Evolutionary conservation across 2,113 vertebrate species (phyloP).

Genomic region (Vulpes vulpes): DNA sequence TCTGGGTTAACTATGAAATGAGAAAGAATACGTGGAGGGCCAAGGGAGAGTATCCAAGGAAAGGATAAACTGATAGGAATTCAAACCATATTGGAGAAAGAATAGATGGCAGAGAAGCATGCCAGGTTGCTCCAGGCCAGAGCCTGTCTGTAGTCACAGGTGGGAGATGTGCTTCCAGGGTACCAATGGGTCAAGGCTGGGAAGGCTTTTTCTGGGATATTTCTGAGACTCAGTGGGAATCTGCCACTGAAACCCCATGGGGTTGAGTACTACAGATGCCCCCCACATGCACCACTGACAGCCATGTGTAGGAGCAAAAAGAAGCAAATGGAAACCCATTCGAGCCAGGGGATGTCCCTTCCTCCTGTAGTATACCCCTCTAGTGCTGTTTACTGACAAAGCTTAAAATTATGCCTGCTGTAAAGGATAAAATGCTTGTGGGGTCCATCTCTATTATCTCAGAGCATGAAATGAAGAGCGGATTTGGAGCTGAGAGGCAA

Average conservation of each 20-base stretch:
- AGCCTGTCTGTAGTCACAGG: neutral
- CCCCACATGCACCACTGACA: neutral
- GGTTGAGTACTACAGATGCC: neutral
- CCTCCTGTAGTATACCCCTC: neutral
- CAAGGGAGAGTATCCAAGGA: neutral
- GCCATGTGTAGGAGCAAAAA: neutral
- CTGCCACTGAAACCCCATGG: neutral
- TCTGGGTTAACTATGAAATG: neutral
- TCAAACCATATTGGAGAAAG: neutral
- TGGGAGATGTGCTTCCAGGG: neutral
- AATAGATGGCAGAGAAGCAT: neutral
- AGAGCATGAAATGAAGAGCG: neutral
- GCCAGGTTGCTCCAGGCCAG: neutral
- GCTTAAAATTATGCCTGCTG: neutral
- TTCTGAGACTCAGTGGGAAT: neutral
- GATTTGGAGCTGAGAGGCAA: neutral
- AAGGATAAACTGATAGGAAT: neutral
- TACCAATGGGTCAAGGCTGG: neutral
- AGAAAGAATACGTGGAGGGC: neutral
- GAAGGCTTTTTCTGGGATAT: neutral
- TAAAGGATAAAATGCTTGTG: neutral
- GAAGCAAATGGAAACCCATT: neutral
- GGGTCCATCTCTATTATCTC: neutral
- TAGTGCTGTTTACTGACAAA: neutral
- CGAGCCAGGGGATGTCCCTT: neutral